A percentile compares a stretch with the other conserved stretches of the same genome.
Conservation (phyloP, 2,797 vertebrate species). For the Enteromius argenteus region DNA sequence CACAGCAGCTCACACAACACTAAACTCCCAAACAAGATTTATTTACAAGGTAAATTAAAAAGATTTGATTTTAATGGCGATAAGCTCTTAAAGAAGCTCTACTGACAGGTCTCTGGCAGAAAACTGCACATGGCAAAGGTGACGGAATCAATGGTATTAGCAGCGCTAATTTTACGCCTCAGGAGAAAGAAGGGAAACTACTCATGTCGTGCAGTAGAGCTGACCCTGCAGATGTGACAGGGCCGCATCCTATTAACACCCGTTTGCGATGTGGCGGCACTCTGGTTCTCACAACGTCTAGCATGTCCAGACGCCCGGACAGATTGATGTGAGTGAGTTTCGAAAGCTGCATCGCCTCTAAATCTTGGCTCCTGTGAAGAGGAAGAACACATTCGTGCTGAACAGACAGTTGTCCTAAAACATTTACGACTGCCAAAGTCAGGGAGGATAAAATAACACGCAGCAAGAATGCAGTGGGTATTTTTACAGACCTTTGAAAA, state of each 20-base stretch:
- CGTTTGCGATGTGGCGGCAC: conserved; percentile 30
- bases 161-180: conserved; percentile 45
- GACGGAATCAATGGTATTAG: conserved; percentile 58
- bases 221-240: conserved; percentile 45
- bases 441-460: conserved; percentile 51
- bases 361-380: conserved; percentile 44
- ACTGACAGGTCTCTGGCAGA: conserved; percentile 39
- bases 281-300: conserved; percentile 23
- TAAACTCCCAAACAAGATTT: conserved; percentile 24
- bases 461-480: conserved; percentile 48
- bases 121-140: conserved; percentile 35
- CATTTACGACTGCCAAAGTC: conserved; percentile 51
- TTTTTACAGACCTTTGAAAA: conserved; percentile 58
- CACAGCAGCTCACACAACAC: neutral
- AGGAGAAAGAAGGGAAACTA: conserved; percentile 14
- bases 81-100: conserved; percentile 40
- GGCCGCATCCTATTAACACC: conserved; percentile 50
- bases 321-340: conserved; percentile 52
- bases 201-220: conserved; percentile 3
- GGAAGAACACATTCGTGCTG: conserved; percentile 50
- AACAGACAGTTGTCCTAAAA: conserved; percentile 58
- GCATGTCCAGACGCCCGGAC: conserved; percentile 18
- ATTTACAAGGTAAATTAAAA: conserved; percentile 48
- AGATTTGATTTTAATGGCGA: conserved; percentile 37
- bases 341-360: conserved; percentile 33